Evolutionary conservation across 2,113 vertebrate species (phyloP).

Genomic region (Pampusana beccarii): DNA sequence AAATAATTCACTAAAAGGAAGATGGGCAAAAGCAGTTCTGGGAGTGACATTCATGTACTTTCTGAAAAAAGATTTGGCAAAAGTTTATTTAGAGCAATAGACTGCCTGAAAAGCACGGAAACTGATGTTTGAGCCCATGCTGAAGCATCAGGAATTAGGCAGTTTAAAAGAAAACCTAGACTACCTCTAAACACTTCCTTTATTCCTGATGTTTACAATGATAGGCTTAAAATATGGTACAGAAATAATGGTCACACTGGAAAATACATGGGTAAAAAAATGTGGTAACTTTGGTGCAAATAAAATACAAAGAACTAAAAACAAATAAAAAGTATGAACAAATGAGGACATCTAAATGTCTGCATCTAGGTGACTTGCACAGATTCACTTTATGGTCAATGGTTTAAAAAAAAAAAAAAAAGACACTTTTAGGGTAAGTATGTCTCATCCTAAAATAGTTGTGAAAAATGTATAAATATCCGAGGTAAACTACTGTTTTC

Average conservation of each 20-base stretch:
- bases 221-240: neutral
- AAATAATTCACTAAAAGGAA: neutral
- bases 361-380: neutral
- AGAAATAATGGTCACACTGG: neutral
- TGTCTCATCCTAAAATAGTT: neutral
- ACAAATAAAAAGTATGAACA: neutral
- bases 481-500: neutral
- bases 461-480: neutral
- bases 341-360: neutral
- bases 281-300: neutral
- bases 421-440: neutral
- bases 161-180: neutral
- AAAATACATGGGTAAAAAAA: neutral
- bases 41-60: neutral
- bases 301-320: neutral
- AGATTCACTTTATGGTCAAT: neutral
- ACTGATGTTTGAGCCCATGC: neutral
- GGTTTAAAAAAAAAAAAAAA: neutral
- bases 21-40: neutral
- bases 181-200: neutral
- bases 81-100: neutral
- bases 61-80: neutral
- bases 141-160: neutral
- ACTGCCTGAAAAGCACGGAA: neutral
- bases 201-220: neutral